phyloP scores from a whole-genome alignment of 2,113 vertebrate genomes.

The Sinocyclocheilus anophthalmus region DNA sequence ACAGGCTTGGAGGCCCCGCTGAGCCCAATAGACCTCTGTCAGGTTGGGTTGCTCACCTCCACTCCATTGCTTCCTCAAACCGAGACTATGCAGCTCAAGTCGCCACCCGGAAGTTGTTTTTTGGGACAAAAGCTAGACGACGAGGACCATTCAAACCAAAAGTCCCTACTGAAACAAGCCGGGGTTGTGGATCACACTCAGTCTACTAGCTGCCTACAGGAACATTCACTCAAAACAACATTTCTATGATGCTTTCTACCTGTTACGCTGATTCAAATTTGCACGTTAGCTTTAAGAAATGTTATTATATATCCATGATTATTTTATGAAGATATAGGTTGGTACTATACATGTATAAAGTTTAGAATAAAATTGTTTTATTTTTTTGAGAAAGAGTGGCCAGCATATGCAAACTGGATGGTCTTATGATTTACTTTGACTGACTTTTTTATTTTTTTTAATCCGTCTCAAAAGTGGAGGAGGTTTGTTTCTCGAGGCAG shows the following conservation, averaged over 20 bases:
- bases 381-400: conserved; percentile 10
- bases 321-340: conserved; percentile 71
- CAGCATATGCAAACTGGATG: conserved; percentile 47
- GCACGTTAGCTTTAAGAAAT: conserved; percentile 81
- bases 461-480: conserved; percentile 58
- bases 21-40: conserved; percentile 62
- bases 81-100: conserved; percentile 68
- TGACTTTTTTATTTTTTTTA: conserved; percentile 17
- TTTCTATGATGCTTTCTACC: conserved; percentile 74
- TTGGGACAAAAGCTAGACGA: conserved; percentile 62
- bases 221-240: conserved; percentile 69
- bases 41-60: conserved; percentile 76
- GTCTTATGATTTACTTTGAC: neutral
- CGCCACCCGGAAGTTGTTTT: conserved; percentile 64
- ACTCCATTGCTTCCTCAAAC: conserved; percentile 75
- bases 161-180: conserved; percentile 26
- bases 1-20: conserved; percentile 47
- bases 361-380: neutral
- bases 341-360: conserved; percentile 67
- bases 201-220: conserved; percentile 47
- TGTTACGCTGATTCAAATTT: conserved; percentile 81
- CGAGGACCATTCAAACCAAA: conserved; percentile 54
- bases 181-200: conserved; percentile 37
- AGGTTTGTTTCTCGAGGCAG: conserved; percentile 35
- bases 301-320: conserved; percentile 77